Evolutionary conservation across 1,140 invertebrate genomes (phyloP).

Genomic region (Trichoplusia ni): DNA sequence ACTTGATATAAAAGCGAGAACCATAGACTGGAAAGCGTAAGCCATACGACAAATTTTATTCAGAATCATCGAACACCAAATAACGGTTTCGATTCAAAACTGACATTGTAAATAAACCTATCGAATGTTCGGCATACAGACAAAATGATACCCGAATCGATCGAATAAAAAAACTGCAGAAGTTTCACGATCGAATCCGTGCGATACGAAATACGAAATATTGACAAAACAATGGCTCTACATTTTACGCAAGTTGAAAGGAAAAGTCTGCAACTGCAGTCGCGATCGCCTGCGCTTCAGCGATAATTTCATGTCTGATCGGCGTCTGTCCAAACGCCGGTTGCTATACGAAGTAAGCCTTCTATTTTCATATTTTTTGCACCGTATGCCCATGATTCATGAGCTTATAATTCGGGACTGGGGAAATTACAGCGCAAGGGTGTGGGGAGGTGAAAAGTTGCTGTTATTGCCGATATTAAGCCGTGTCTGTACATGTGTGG

Average conservation of each 20-base stretch:
- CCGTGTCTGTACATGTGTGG: conserved; percentile 7
- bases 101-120: conserved; percentile 16
- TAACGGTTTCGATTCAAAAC: conserved; percentile 21
- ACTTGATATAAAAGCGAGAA: neutral
- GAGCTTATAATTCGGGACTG: conserved; percentile 58
- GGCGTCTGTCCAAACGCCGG: too few relatives aligned
- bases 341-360: neutral
- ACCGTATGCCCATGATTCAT: conserved; percentile 56
- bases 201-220: neutral
- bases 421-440: conserved; percentile 46
- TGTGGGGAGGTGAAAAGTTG: conserved; percentile 51
- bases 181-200: neutral
- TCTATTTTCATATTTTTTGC: conserved; percentile 36
- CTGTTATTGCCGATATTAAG: conserved; percentile 59
- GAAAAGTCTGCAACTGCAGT: too few relatives aligned
- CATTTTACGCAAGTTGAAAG: too few relatives aligned
- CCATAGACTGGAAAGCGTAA: neutral
- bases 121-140: conserved; percentile 5
- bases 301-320: too few relatives aligned
- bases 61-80: conserved; percentile 17
- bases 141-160: conserved; percentile 5
- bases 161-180: neutral
- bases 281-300: too few relatives aligned
- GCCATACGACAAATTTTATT: conserved; percentile 13
- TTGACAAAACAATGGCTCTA: too few relatives aligned